Percentiles rank a stretch among this genome's conserved stretches.
Evolutionary conservation across 2,888 invertebrate genomes (phyloP).

Genomic region (Drosophila nr. fundita): DNA sequence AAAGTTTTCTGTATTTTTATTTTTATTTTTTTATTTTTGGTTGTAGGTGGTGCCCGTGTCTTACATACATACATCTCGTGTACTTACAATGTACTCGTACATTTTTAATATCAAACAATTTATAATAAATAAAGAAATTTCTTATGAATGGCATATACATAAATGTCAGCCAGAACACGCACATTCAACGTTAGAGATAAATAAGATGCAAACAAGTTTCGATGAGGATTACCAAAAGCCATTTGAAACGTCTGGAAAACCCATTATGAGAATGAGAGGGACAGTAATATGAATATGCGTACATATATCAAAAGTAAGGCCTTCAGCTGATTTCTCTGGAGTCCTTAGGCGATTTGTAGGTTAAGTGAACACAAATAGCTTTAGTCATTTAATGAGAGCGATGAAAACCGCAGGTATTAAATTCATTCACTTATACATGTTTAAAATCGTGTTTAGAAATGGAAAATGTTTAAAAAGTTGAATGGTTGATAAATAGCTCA

Average conservation of each 20-base stretch:
- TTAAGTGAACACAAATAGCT: neutral
- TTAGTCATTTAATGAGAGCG: neutral
- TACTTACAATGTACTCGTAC: conserved; percentile 47
- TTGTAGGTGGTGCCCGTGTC: conserved; percentile 11
- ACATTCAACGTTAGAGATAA: conserved; percentile 29
- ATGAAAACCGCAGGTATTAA: neutral
- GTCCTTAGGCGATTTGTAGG: neutral
- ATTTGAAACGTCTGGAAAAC: neutral
- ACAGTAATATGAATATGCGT: neutral
- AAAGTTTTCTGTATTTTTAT: conserved; percentile 38
- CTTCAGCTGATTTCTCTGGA: neutral
- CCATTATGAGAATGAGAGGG: neutral
- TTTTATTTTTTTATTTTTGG: neutral
- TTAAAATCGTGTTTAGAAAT: neutral
- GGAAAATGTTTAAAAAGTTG: neutral
- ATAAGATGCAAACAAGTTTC: conserved; percentile 27
- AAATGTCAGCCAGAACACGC: conserved; percentile 66
- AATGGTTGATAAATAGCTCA: neutral
- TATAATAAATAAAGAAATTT: conserved; percentile 69
- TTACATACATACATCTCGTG: neutral
- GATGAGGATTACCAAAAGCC: conserved; percentile 12
- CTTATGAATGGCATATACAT: conserved; percentile 65
- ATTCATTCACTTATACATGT: neutral
- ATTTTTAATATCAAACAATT: conserved; percentile 75
- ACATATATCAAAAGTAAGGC: neutral